Percentiles rank a stretch among this genome's conserved stretches.
Conservation (phyloP, 2,797 vertebrate species). For the Mallotus villosus region DNA sequence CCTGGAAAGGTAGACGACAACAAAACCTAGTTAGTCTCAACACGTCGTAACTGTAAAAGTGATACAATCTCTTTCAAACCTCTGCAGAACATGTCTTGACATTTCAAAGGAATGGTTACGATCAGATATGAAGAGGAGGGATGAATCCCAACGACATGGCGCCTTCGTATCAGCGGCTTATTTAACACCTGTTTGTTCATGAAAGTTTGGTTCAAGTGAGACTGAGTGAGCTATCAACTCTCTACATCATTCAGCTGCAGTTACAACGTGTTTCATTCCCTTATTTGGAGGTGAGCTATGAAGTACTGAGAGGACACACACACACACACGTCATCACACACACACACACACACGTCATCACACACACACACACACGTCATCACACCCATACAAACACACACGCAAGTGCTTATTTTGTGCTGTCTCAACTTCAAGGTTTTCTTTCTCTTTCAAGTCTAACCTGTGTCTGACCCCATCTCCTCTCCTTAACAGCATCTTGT, state of each 20-base stretch:
- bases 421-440: neutral
- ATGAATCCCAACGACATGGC: too few relatives aligned
- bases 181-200: too few relatives aligned
- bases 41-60: neutral
- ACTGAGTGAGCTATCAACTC: too few relatives aligned
- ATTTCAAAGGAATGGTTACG: too few relatives aligned
- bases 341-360: neutral
- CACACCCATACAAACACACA: neutral
- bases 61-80: neutral
- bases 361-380: neutral
- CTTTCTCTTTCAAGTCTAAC: neutral
- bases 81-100: too few relatives aligned
- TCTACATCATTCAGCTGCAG: too few relatives aligned
- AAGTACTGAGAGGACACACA: too few relatives aligned
- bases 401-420: neutral
- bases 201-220: too few relatives aligned
- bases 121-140: too few relatives aligned
- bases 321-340: neutral
- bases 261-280: too few relatives aligned
- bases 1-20: constrained; percentile 68
- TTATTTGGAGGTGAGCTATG: too few relatives aligned
- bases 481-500: constrained; percentile 3
- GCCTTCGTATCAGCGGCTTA: too few relatives aligned
- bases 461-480: constrained; percentile 4
- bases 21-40: constrained; percentile 32